These are phyloP conservation scores for Glaucomys volans DNA, from an alignment of 2,113 vertebrate species.

Conservation along the genomic window DNA sequence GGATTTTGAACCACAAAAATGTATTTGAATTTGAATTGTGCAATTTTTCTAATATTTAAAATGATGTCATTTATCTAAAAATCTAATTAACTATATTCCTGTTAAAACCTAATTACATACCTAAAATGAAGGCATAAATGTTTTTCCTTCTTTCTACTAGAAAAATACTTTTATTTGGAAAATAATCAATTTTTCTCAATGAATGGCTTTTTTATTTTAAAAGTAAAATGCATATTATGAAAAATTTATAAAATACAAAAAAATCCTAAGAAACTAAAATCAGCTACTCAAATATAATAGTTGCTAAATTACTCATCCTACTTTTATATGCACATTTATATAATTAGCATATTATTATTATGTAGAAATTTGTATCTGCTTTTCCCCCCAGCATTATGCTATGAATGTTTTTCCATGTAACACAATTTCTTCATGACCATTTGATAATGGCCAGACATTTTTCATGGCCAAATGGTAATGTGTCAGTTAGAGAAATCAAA, in stretches of 20 bases:
- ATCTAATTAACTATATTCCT: not conserved
- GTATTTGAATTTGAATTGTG: constrained; percentile 44
- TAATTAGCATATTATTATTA: not conserved
- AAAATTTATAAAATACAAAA: constrained; percentile 39
- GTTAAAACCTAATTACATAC: constrained; percentile 40
- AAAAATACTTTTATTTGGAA: constrained; percentile 54
- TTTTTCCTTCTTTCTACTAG: constrained; percentile 38
- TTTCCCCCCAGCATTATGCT: not conserved
- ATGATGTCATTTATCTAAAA: constrained; percentile 26
- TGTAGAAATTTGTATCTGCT: not conserved
- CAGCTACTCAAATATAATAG: not conserved
- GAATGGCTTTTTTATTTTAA: constrained; percentile 42
- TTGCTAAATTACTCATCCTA: not conserved
- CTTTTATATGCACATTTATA: not conserved
- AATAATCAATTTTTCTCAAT: not conserved
- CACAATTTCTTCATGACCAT: not conserved
- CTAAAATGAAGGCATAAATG: constrained; percentile 28
- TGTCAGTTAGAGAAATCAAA: constrained; percentile 30
- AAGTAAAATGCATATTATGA: constrained; percentile 47
- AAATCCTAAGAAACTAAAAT: constrained; percentile 42
- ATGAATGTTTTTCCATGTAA: not conserved
- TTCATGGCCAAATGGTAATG: constrained; percentile 30
- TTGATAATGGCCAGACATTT: not conserved
- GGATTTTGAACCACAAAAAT: too few species aligned
- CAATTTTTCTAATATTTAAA: constrained; percentile 16